These are phyloP conservation scores for Phengaris alcon DNA, from an alignment of 2,888 invertebrate genomes.

Conservation along the genomic window DNA sequence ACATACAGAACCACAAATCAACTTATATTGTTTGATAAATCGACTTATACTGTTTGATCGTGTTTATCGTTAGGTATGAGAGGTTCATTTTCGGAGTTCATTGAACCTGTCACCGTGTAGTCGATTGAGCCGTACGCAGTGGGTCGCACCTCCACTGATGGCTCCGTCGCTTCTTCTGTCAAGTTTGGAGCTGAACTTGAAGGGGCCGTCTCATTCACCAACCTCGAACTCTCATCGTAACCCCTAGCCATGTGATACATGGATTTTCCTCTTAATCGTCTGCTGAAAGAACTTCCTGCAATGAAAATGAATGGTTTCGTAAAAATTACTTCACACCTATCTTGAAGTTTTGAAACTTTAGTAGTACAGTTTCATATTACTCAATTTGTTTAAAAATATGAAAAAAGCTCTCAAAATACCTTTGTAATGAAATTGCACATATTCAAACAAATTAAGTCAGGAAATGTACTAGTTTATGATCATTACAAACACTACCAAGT, in stretches of 20 bases:
- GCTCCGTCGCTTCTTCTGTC: conserved; percentile 50
- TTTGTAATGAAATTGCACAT: no score
- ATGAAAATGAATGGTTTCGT: conserved; percentile 7
- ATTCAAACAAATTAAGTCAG: no score
- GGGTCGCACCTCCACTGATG: conserved; percentile 56
- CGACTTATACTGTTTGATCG: conserved; percentile 55
- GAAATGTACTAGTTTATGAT: no score
- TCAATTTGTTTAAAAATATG: no score
- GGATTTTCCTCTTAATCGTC: conserved; percentile 87
- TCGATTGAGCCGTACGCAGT: conserved; percentile 67
- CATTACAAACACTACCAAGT: no score
- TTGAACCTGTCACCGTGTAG: conserved; percentile 49
- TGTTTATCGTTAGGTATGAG: conserved; percentile 47
- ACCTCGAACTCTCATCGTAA: conserved; percentile 78
- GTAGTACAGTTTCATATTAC: no score
- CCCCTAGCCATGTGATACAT: conserved; percentile 87
- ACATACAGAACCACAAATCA: conserved; percentile 17
- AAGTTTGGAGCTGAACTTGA: conserved; percentile 65
- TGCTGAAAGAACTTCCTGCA: conserved; percentile 86
- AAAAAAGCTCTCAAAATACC: no score
- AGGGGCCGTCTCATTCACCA: conserved; percentile 57
- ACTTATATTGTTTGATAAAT: conserved; percentile 54
- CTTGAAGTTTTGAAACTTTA: no score
- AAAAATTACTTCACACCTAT: no score
- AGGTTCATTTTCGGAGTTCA: conserved; percentile 59